phyloP scores from a whole-genome alignment of 2,797 vertebrate genomes.

The Miichthys miiuy region DNA sequence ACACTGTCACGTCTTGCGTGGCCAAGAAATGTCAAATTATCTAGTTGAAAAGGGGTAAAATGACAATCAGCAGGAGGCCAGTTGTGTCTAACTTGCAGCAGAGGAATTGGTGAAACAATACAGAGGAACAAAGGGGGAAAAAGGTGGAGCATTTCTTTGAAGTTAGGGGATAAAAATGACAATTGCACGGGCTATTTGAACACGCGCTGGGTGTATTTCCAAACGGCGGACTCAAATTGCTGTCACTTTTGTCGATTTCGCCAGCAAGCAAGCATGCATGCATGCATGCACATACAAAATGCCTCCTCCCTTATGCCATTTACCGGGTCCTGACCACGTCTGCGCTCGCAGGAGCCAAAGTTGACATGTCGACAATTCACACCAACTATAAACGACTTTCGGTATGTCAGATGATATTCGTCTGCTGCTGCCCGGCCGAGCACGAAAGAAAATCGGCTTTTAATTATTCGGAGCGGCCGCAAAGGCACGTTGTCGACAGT shows the following conservation, averaged over 20 bases:
- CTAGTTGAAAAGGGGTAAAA: slow-evolving; percentile 2
- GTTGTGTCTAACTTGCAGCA: slow-evolving; percentile 40
- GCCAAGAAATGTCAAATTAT: slow-evolving; percentile 7
- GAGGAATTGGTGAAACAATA: slow-evolving; percentile 58
- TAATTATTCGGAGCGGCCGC: slow-evolving; percentile 59
- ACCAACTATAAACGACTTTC: slow-evolving; percentile 79
- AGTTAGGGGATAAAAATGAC: slow-evolving; percentile 39
- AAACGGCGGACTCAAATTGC: slow-evolving; percentile 48
- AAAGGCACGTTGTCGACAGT: slow-evolving; percentile 79
- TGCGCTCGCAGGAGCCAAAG: slow-evolving; percentile 82
- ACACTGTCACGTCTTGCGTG: slow-evolving; percentile 48
- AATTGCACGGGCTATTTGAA: slow-evolving; percentile 23
- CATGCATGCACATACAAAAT: slow-evolving; percentile 80
- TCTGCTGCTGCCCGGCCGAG: slow-evolving; percentile 48
- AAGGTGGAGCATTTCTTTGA: slow-evolving; percentile 64
- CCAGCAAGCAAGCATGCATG: slow-evolving; percentile 44
- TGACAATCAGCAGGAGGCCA: slow-evolving; percentile 16
- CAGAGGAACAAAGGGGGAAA: slow-evolving; percentile 75
- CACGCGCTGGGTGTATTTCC: slow-evolving; percentile 35
- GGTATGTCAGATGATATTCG: slow-evolving; percentile 69
- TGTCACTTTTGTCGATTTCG: slow-evolving; percentile 79
- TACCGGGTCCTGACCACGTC: slow-evolving; percentile 82
- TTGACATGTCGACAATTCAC: slow-evolving; percentile 84
- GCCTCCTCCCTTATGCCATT: slow-evolving; percentile 77
- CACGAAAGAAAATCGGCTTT: slow-evolving; percentile 67